Base-by-base conservation (phyloP, 2,888 invertebrate species). In the Halictus quadricinctus region DNA sequence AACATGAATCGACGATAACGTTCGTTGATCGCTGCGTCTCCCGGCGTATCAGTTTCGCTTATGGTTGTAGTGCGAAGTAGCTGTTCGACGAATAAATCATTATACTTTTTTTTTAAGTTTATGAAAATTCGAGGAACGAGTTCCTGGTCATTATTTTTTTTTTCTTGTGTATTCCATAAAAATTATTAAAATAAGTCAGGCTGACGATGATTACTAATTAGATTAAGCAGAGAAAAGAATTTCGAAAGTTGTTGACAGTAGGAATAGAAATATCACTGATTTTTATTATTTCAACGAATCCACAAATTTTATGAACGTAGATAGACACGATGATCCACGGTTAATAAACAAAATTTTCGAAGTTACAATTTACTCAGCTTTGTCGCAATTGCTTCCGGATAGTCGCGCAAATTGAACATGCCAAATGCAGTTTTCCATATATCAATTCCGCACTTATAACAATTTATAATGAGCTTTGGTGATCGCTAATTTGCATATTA, bases 401-500 rank as follows among this genome's bases (percentile, higher is more conserved):
- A 70, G 12, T 13, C 41, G 12, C 21, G 41, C n/a, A 43, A n/a
- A 43, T 21, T 70, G 21, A 70, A 43, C 41, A 12, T n/a, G 21
- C n/a, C 0, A n/a, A 12, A 13, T n/a, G n/a, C 13, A 43, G n/a
- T 43, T 43, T 10, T 1, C 12, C 8, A 12, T 43, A 21, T 41
- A 70, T 43, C 70, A 70, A 13, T 70, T 43, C 6, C 43, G n/a
- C 43, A 70, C 43, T n/a, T 70, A 12, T 21, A 69, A 41, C 41
- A 43, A 70, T 43, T 70, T 70, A 70, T 41, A 70, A 43, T 43
- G 70, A 70, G 43, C 41, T 70, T 70, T 43, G 4, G 13, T 6
- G 70, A 70, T 70, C 41, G 12, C 70, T 43, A 70, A 70, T 43
- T 43, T n/a, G 43, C n/a, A 70, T 70, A n/a, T 70, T 70, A 70